Conservation (phyloP, 2,797 vertebrate genomes). For the Muraenolepis orangiensis region DNA sequence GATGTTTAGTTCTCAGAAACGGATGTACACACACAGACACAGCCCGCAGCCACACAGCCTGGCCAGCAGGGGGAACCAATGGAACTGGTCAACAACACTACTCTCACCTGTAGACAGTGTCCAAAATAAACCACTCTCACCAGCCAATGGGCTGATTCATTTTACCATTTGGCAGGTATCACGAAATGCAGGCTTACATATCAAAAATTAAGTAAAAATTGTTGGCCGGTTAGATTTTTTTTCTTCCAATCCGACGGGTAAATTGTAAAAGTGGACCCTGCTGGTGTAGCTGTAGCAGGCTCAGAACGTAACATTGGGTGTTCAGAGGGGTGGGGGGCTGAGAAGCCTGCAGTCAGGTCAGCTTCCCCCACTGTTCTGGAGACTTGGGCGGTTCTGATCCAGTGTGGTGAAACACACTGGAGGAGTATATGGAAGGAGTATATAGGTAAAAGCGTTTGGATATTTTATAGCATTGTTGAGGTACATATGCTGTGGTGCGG, state of each 20-base stretch:
- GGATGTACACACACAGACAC: neutral
- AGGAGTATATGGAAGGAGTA: neutral
- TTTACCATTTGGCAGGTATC: no score
- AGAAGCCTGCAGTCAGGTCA: neutral
- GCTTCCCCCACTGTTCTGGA: neutral
- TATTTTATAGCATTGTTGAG: neutral
- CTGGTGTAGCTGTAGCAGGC: neutral
- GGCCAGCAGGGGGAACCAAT: neutral
- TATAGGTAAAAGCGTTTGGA: neutral
- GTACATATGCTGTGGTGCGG: neutral
- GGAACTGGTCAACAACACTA: neutral
- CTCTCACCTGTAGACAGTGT: neutral
- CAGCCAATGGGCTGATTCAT: no score
- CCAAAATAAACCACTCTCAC: no score
- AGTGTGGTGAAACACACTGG: neutral
- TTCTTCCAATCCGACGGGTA: no score
- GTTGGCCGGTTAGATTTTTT: no score
- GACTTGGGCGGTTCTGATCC: neutral
- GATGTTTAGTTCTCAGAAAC: slow-evolving; percentile 70
- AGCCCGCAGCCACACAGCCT: neutral
- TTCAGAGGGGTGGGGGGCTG: neutral
- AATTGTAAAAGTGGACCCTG: no score
- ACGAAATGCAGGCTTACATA: no score
- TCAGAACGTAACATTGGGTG: neutral
- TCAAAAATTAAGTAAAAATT: no score